A percentile compares a stretch with the other conserved stretches of the same genome.
These are phyloP conservation scores for Mus pahari DNA, from an alignment of 2,113 vertebrate species.

Conservation along the genomic window DNA sequence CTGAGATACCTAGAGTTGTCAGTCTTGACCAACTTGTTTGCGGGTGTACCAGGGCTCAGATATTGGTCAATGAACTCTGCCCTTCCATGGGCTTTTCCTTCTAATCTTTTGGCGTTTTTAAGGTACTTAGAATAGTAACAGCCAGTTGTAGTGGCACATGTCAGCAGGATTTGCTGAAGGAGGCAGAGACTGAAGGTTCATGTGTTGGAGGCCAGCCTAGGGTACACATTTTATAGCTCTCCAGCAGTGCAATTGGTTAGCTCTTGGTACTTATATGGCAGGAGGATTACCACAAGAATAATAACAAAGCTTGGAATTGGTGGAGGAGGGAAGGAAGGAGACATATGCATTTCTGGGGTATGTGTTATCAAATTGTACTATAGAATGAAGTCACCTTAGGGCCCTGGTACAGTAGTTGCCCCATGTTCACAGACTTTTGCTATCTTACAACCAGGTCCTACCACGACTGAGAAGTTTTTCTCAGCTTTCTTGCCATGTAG, in stretches of 20 bases:
- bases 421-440: background rate
- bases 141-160: background rate
- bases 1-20: background rate
- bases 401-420: background rate
- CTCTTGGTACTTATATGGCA: background rate
- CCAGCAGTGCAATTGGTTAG: background rate
- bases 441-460: background rate
- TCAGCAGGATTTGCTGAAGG: background rate
- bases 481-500: background rate
- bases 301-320: background rate
- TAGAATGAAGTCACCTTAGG: background rate
- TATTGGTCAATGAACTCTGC: background rate
- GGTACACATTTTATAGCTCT: background rate
- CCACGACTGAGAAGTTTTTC: background rate
- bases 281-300: background rate
- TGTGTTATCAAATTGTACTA: background rate
- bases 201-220: background rate
- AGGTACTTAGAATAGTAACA: background rate
- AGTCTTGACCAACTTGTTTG: background rate
- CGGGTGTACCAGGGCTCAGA: background rate
- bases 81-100: background rate
- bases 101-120: background rate
- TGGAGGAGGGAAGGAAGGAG: background rate
- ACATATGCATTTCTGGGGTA: background rate
- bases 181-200: background rate